These are phyloP conservation scores for Cotesia typhae DNA, from an alignment of 1,140 invertebrate genomes.

Conservation along the genomic window DNA sequence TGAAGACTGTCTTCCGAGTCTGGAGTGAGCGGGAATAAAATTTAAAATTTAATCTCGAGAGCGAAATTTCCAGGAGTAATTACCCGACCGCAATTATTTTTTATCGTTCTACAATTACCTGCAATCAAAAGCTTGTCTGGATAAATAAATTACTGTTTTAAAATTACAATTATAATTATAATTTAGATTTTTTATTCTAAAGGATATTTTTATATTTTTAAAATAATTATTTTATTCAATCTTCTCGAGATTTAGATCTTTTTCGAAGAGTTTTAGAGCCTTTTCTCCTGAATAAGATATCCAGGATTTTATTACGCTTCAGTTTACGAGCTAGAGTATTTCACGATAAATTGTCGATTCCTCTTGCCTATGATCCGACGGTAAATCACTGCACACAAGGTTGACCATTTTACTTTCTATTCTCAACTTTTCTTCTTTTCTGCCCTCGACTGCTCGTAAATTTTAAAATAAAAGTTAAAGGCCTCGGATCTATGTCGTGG, in stretches of 20 bases:
- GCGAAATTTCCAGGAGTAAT: constrained; percentile 25
- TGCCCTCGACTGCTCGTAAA: constrained; percentile 50
- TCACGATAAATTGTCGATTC: constrained; percentile 59
- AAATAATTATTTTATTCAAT: no score
- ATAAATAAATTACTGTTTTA: not conserved
- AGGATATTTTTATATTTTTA: no score
- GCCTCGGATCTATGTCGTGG: constrained; percentile 1
- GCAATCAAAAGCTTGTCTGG: not conserved
- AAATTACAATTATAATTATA: no score
- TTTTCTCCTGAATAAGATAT: constrained; percentile 28
- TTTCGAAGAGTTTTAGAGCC: no score
- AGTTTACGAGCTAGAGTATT: constrained; percentile 56
- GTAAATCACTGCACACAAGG: constrained; percentile 52
- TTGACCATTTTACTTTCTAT: constrained; percentile 20
- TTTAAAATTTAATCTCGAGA: not conserved
- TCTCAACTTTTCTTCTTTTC: constrained; percentile 17
- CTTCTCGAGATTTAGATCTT: no score
- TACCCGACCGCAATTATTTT: constrained; percentile 33
- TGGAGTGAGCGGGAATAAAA: not conserved
- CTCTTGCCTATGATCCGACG: constrained; percentile 59
- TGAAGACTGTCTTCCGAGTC: constrained; percentile 6
- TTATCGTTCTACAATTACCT: constrained; percentile 32
- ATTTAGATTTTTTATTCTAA: no score
- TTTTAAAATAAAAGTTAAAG: constrained; percentile 54
- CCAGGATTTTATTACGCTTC: constrained; percentile 42